Evolutionary conservation across 2,113 vertebrate genomes (phyloP).

Genomic region (Pao palembangensis): DNA sequence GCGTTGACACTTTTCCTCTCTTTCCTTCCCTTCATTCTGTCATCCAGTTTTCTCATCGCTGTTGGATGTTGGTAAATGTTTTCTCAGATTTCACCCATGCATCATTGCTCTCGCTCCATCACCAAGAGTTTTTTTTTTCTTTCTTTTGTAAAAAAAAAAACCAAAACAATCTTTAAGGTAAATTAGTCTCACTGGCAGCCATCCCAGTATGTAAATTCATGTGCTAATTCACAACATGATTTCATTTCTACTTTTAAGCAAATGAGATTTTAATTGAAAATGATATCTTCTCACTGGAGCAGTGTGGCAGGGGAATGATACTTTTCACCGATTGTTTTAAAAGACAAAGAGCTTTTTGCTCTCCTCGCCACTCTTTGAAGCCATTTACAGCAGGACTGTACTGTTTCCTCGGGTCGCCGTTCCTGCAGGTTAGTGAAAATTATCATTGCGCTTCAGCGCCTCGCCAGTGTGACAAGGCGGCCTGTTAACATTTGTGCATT

Average conservation of each 20-base stretch:
- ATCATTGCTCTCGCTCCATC: constrained; percentile 82
- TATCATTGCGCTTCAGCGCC: constrained; percentile 92
- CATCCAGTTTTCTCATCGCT: constrained; percentile 32
- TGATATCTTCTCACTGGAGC: constrained; percentile 91
- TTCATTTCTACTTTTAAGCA: constrained; percentile 97
- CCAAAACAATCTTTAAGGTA: constrained; percentile 69
- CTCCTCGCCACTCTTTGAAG: constrained; percentile 63
- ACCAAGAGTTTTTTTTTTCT: constrained; percentile 74
- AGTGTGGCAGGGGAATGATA: constrained; percentile 84
- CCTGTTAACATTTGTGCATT: constrained; percentile 99
- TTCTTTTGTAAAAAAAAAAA: background rate
- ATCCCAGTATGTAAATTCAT: constrained; percentile 96
- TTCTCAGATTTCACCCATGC: constrained; percentile 54
- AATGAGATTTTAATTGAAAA: constrained; percentile 99
- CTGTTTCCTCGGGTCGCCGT: constrained; percentile 76
- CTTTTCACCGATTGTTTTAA: constrained; percentile 64
- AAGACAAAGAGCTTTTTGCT: constrained; percentile 76
- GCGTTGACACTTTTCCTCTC: constrained; percentile 26
- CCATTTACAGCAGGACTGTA: constrained; percentile 81
- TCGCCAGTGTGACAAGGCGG: constrained; percentile 89
- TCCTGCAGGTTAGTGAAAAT: constrained; percentile 96
- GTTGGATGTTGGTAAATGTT: constrained; percentile 59
- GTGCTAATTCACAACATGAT: constrained; percentile 98
- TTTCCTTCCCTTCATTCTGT: constrained; percentile 39
- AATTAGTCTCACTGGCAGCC: constrained; percentile 84